Evolutionary conservation across 2,797 vertebrate genomes (phyloP), one percentile per base, ranked within the genome.

Genomic region (Spondyliosoma cantharus): DNA sequence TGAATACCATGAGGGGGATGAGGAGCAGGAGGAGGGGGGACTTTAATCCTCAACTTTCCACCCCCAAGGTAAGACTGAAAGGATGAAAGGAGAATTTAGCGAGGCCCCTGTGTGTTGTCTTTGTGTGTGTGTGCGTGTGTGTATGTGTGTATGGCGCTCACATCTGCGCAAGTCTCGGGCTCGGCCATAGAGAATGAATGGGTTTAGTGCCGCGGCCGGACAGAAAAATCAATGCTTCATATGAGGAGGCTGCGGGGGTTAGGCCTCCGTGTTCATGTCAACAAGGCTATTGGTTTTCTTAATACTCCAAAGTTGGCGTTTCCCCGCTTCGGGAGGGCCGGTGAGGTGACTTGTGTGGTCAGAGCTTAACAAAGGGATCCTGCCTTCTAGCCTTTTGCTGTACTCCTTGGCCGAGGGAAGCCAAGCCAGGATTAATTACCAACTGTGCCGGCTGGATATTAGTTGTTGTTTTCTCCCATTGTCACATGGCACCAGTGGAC

Each of bases 221-320:
- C 97, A 98, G 97, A 96, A 98, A 99, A 99, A 99, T 99, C 98
- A 97, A 99, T 99, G 97, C 94, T 96, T 99, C 97, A 98, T 98
- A 99, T 97, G 96, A 97, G 96, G 96, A 96, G 96, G 97, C 97
- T 98, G 97, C 96, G 95, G 97, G 98, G 97, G 96, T 97, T 96
- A 97, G 97, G 95, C 95, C 97, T 96, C 95, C 95, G 95, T 97
- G 97, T 96, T 97, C 96, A 96, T 97, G 97, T 98, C 97, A 98
- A 99, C 97, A 98, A 97, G 97, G 96, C 97, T 97, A 97, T 97
- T 96, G 97, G 96, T 97, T 98, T 97, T 97, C 97, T 97, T 97
- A 97, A 98, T 96, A 96, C 96, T 96, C 96, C 96, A 95, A 96
- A 97, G 96, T 96, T 96, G 96, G 96, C 96, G 94, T 97, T 97